Evolutionary conservation across 23 tunicate genomes (phyloP).

Genomic region (Styela clava): DNA sequence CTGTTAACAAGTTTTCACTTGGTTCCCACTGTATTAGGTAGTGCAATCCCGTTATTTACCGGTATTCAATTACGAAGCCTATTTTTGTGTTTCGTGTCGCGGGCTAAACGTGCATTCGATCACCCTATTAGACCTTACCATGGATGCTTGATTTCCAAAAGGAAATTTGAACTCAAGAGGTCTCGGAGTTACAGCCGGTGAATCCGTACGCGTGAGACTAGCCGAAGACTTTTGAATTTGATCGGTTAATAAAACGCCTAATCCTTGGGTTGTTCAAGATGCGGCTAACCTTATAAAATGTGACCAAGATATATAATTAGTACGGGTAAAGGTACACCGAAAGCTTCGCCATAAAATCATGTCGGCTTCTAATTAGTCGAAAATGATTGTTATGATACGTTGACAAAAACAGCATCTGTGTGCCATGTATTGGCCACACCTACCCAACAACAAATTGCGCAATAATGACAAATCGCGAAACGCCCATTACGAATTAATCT

Average conservation of each 20-base stretch:
- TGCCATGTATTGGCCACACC: too few species aligned
- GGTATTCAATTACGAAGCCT: not conserved
- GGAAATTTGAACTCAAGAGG: slow-evolving; percentile 21
- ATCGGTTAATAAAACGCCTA: not conserved
- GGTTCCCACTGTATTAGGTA: not conserved
- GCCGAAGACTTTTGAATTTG: not conserved
- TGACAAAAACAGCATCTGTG: too few species aligned
- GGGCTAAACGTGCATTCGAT: not conserved
- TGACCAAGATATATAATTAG: too few species aligned
- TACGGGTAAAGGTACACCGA: too few species aligned
- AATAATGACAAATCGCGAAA: too few species aligned
- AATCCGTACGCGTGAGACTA: not conserved
- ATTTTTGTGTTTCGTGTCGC: not conserved
- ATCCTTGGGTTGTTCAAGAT: too few species aligned
- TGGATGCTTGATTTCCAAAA: slow-evolving; percentile 28
- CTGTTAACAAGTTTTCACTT: not conserved
- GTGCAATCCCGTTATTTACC: not conserved
- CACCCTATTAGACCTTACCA: slow-evolving; percentile 21
- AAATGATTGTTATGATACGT: too few species aligned
- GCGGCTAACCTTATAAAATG: too few species aligned
- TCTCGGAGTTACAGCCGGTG: not conserved
- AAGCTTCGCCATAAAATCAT: too few species aligned
- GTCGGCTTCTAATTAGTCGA: too few species aligned
- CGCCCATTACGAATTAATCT: too few species aligned
- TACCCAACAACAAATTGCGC: too few species aligned